phyloP scores from a whole-genome alignment of 1,140 invertebrate species.

The Octopus sinensis region DNA sequence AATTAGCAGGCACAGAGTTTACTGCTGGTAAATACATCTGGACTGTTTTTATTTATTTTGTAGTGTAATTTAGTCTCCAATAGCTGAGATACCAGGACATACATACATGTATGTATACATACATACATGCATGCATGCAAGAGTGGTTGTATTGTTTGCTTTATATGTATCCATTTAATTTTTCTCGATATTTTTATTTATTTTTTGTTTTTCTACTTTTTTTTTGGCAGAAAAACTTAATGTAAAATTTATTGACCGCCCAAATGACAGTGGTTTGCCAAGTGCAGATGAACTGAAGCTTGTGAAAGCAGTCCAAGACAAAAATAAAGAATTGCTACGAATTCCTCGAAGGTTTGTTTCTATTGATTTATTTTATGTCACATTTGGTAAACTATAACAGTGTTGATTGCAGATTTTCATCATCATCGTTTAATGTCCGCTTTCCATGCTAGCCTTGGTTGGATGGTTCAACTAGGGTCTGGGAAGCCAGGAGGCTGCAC shows the following conservation, averaged over 20 bases:
- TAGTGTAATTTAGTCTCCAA: no score
- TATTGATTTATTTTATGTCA: neutral
- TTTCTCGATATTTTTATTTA: neutral
- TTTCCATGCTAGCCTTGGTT: no score
- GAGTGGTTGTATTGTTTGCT: no score
- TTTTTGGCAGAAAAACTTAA: conserved; percentile 81
- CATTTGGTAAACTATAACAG: neutral
- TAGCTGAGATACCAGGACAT: no score
- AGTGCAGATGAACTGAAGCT: conserved; percentile 65
- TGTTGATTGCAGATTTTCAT: no score
- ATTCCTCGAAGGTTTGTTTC: conserved; percentile 70
- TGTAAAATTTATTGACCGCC: conserved; percentile 72
- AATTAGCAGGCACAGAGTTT: conserved; percentile 90
- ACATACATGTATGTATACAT: no score
- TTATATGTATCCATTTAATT: neutral
- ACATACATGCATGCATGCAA: no score
- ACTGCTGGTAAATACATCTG: conserved; percentile 56
- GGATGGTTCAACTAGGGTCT: no score
- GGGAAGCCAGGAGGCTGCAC: no score
- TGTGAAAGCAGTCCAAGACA: conserved; percentile 65
- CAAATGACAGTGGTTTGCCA: conserved; percentile 64
- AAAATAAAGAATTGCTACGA: conserved; percentile 68
- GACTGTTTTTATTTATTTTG: no score
- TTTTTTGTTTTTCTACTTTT: conserved; percentile 22
- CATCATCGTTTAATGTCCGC: no score